Conservation (phyloP, 2,797 vertebrate genomes). For the Carapus acus region DNA sequence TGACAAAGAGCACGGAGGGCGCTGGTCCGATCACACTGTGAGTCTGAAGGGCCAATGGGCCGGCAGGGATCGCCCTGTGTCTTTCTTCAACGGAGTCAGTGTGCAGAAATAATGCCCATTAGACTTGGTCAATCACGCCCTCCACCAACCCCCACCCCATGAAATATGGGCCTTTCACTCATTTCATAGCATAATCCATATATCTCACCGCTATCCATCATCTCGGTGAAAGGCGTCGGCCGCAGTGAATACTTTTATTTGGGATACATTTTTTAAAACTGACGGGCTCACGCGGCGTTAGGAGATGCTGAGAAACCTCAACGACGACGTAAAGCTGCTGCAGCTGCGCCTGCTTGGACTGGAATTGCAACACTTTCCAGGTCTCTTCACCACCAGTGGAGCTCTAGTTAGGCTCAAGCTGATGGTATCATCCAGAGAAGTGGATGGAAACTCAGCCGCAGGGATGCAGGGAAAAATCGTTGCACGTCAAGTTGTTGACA, state of each 20-base stretch:
- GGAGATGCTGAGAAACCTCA: conserved; percentile 45
- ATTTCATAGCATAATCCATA: conserved; percentile 64
- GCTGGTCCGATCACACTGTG: conserved; percentile 71
- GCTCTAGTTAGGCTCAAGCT: conserved; percentile 15
- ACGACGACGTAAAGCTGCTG: too few species aligned
- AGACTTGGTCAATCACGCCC: conserved; percentile 79
- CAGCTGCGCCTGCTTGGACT: too few species aligned
- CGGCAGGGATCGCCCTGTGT: conserved; percentile 65
- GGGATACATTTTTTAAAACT: conserved; percentile 49
- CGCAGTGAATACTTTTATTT: conserved; percentile 53
- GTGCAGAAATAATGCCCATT: conserved; percentile 89
- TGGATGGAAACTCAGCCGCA: conserved; percentile 36
- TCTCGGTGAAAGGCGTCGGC: conserved; percentile 46
- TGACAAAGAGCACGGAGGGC: conserved; percentile 71
- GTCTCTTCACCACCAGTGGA: conserved; percentile 39
- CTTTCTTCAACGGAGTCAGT: conserved; percentile 79
- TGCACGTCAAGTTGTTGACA: conserved; percentile 22
- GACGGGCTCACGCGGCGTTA: conserved; percentile 39
- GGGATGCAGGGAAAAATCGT: too few species aligned
- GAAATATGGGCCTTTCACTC: conserved; percentile 62
- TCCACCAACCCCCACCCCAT: conserved; percentile 65
- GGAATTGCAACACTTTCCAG: conserved; percentile 22
- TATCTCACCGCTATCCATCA: conserved; percentile 66
- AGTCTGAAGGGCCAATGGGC: conserved; percentile 63
- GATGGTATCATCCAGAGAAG: conserved; percentile 39